Conservation (phyloP, 2,113 vertebrate genomes). For the Archilochus colubris region DNA sequence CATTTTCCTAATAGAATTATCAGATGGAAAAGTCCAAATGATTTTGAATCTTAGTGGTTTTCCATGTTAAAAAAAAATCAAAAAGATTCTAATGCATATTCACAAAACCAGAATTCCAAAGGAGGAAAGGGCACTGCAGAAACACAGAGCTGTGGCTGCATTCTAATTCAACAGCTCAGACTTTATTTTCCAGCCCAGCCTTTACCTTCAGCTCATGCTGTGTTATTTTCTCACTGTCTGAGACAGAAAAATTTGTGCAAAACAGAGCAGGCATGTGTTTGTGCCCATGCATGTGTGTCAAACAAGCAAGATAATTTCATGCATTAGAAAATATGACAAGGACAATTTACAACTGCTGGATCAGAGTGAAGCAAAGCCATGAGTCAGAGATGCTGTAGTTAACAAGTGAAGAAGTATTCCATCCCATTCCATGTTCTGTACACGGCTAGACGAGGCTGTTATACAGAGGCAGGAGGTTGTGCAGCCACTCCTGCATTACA, state of each 20-base stretch:
- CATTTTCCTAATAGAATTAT: neutral
- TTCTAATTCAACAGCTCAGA: neutral
- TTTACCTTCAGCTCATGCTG: neutral
- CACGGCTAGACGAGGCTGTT: neutral
- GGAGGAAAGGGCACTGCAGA: neutral
- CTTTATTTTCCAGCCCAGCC: neutral
- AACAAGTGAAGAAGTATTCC: neutral
- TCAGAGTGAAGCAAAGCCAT: constrained; percentile 38
- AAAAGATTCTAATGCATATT: neutral
- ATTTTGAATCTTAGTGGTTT: neutral
- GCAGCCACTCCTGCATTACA: neutral
- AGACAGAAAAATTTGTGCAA: neutral
- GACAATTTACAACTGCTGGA: neutral
- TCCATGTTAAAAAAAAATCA: neutral
- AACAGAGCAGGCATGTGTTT: neutral
- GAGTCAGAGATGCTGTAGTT: constrained; percentile 25
- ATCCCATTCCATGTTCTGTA: neutral
- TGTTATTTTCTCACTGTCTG: neutral
- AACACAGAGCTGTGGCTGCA: neutral
- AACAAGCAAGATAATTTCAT: constrained; percentile 35
- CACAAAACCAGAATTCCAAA: neutral
- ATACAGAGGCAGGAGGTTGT: neutral
- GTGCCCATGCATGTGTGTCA: neutral
- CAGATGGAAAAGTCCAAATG: neutral
- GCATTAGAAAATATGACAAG: constrained; percentile 40